Evolutionary conservation across 2,888 invertebrate genomes (phyloP).

Genomic region (Mythimna albipuncta): DNA sequence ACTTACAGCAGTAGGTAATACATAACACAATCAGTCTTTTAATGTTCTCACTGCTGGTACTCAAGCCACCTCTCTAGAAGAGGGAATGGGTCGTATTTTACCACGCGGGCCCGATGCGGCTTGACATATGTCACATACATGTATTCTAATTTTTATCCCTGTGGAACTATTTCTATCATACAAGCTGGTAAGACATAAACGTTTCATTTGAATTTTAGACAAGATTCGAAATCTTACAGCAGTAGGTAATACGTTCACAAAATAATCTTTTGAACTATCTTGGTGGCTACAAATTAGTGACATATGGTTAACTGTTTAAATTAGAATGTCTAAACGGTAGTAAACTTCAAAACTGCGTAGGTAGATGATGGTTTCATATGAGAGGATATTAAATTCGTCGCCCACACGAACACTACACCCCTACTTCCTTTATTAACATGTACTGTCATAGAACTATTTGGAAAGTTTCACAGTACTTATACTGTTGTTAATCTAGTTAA

Average conservation of each 20-base stretch:
- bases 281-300: slow-evolving; percentile 5
- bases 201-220: too few relatives aligned
- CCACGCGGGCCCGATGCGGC: neutral
- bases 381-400: slow-evolving; percentile 24
- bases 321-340: slow-evolving; percentile 9
- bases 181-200: too few relatives aligned
- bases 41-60: neutral
- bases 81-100: neutral
- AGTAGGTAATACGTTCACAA: neutral
- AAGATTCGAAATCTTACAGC: too few relatives aligned
- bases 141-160: too few relatives aligned
- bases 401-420: neutral
- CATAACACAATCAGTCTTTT: neutral
- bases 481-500: neutral
- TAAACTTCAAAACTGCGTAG: slow-evolving; percentile 22
- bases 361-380: slow-evolving; percentile 7
- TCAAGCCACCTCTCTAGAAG: neutral
- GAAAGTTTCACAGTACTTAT: slow-evolving; percentile 8
- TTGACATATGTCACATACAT: neutral
- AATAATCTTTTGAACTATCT: neutral
- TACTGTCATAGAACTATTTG: slow-evolving; percentile 29
- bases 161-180: too few relatives aligned
- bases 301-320: slow-evolving; percentile 21
- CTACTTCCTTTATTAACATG: slow-evolving; percentile 22
- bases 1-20: too few relatives aligned